phyloP scores from a whole-genome alignment of 2,113 vertebrate species.

The Acanthisitta chloris region DNA sequence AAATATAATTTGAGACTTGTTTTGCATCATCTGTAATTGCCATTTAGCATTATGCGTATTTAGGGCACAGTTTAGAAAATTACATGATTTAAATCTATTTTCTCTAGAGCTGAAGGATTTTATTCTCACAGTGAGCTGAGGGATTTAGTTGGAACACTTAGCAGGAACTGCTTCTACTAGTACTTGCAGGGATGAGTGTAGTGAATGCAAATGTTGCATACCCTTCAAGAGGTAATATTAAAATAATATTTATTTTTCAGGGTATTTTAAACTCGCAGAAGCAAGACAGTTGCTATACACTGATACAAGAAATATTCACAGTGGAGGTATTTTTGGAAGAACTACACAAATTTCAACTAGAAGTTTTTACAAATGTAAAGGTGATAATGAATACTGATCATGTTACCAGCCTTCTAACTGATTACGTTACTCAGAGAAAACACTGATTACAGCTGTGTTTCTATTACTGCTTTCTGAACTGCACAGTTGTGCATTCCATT shows the following conservation, averaged over 20 bases:
- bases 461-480: not conserved
- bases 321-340: not conserved
- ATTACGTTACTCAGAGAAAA: not conserved
- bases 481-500: not conserved
- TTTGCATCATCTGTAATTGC: not conserved
- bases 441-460: not conserved
- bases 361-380: not conserved
- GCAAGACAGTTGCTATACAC: not conserved
- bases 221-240: not conserved
- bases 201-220: not conserved
- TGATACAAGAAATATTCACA: not conserved
- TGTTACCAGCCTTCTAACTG: not conserved
- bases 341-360: not conserved
- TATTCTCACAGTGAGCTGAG: not conserved
- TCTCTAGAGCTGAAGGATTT: not conserved
- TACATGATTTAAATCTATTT: not conserved
- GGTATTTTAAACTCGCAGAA: not conserved
- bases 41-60: slow-evolving; percentile 4
- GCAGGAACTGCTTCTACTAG: not conserved
- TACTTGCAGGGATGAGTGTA: not conserved
- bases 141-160: not conserved
- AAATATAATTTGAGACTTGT: not conserved
- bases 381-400: not conserved
- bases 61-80: slow-evolving; percentile 1
- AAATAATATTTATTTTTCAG: not conserved